These are phyloP conservation scores for Alfaro cultratus DNA, from an alignment of 2,797 vertebrate genomes.

Conservation along the genomic window DNA sequence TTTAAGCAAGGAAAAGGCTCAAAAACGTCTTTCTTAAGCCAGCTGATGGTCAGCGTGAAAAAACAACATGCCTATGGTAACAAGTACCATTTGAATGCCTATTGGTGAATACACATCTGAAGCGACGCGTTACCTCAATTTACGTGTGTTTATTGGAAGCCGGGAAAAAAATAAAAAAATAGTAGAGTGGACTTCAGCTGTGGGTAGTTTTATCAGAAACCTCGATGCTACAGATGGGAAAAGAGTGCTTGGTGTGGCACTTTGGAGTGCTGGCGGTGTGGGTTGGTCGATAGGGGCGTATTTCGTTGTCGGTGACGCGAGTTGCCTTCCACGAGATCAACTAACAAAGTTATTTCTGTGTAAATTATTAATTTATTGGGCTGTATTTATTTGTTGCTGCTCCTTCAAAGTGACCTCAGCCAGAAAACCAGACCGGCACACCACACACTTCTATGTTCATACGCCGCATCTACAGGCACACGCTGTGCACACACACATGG, in stretches of 20 bases:
- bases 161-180: not conserved
- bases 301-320: not conserved
- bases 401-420: constrained; percentile 1
- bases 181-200: not conserved
- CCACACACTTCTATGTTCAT: constrained; percentile 49
- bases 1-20: not conserved
- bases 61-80: not conserved
- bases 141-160: not conserved
- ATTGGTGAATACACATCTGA: not conserved
- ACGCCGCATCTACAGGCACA: constrained; percentile 39
- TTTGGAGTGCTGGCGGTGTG: not conserved
- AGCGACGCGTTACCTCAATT: not conserved
- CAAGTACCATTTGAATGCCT: not conserved
- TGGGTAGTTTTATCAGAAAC: not conserved
- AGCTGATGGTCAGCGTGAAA: not conserved
- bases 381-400: constrained; percentile 1
- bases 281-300: not conserved
- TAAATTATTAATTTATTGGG: constrained; percentile 25
- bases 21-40: not conserved
- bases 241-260: not conserved
- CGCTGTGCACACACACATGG: constrained; percentile 43
- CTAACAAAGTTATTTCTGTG: constrained; percentile 21
- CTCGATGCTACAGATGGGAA: not conserved
- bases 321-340: not conserved
- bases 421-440: constrained; percentile 52